These are phyloP conservation scores for Chloebia gouldiae DNA, from an alignment of 2,113 vertebrate species.

Conservation along the genomic window DNA sequence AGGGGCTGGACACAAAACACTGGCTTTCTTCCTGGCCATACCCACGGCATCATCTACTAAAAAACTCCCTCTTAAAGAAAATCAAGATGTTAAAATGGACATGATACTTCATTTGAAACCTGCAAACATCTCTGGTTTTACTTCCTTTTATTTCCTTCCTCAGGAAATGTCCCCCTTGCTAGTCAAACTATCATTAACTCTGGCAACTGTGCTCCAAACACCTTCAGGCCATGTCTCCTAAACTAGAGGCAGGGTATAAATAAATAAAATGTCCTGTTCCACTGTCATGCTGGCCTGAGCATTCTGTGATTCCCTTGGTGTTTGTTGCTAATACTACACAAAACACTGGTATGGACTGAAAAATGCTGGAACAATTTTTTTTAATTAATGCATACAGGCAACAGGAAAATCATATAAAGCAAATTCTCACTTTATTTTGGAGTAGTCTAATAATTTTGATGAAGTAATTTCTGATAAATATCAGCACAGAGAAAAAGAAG, in stretches of 20 bases:
- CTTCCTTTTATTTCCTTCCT: not conserved
- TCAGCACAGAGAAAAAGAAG: not conserved
- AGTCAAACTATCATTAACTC: not conserved
- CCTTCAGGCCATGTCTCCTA: not conserved
- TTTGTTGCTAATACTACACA: not conserved
- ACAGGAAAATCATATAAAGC: not conserved
- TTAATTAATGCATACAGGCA: not conserved
- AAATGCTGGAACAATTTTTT: not conserved
- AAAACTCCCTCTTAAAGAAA: not conserved
- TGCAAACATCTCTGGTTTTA: not conserved
- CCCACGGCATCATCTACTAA: not conserved
- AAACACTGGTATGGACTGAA: not conserved
- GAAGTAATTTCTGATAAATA: not conserved
- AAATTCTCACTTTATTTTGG: not conserved
- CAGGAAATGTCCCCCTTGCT: not conserved
- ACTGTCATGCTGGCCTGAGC: not conserved
- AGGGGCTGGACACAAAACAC: not conserved
- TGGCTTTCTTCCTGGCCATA: not conserved
- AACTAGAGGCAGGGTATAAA: not conserved
- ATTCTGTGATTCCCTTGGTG: not conserved
- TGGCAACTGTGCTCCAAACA: not conserved
- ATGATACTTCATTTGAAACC: not conserved
- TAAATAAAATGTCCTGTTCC: not conserved
- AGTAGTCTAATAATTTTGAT: not conserved
- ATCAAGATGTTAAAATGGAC: not conserved